Evolutionary conservation across 2,797 vertebrate species (phyloP).

Genomic region (Acestrorhynchus altus): DNA sequence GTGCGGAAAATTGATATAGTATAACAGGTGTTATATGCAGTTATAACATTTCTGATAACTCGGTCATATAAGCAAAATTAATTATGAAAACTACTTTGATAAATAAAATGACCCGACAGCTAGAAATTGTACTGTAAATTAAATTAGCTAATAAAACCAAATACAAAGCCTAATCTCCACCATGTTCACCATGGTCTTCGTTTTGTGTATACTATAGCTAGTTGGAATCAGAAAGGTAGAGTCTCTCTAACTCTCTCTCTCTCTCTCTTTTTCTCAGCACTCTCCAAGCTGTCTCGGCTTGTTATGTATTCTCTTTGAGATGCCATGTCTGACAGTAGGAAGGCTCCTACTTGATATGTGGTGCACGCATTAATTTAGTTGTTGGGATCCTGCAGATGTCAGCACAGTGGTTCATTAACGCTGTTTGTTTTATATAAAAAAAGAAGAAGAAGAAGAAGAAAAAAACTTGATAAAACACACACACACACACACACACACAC

Average conservation of each 20-base stretch:
- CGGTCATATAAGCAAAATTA: too few relatives aligned
- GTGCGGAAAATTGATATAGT: neutral
- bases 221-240: neutral
- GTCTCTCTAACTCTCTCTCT: constrained; percentile 2
- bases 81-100: too few relatives aligned
- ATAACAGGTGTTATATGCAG: neutral
- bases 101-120: too few relatives aligned
- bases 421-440: constrained; percentile 61
- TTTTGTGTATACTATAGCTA: neutral
- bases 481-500: constrained; percentile 23
- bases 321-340: constrained; percentile 61
- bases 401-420: constrained; percentile 64
- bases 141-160: too few relatives aligned
- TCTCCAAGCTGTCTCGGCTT: constrained; percentile 52
- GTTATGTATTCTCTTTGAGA: constrained; percentile 69
- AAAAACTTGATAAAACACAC: constrained; percentile 28
- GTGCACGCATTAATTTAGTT: constrained; percentile 64
- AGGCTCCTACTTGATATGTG: constrained; percentile 64
- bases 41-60: too few relatives aligned
- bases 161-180: neutral
- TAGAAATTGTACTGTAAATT: too few relatives aligned
- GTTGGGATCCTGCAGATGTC: constrained; percentile 67
- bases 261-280: constrained; percentile 3
- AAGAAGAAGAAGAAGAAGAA: constrained; percentile 5
- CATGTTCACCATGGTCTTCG: neutral